Percentiles rank a stretch among this genome's conserved stretches.
Conservation (phyloP, 2,797 vertebrate species). For the Notolepis coatsorum region DNA sequence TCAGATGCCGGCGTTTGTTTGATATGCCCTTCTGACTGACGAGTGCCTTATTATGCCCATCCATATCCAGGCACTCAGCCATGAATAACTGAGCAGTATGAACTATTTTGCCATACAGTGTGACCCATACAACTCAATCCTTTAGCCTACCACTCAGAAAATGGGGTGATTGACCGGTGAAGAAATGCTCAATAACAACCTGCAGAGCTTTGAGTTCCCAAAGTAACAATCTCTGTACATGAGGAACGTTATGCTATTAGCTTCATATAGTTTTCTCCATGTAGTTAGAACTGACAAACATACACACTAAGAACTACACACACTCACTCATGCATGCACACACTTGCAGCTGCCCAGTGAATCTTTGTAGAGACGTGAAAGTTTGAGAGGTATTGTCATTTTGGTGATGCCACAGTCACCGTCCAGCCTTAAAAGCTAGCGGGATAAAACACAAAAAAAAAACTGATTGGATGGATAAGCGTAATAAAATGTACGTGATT, state of each 20-base stretch:
- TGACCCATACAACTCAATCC: not conserved
- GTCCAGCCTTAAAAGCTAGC: constrained; percentile 3
- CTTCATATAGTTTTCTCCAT: constrained; percentile 5
- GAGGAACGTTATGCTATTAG: constrained; percentile 9
- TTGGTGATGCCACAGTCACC: not conserved
- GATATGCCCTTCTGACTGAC: too few relatives aligned
- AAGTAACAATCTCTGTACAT: constrained; percentile 33
- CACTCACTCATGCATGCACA: constrained; percentile 31
- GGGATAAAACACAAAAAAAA: not conserved
- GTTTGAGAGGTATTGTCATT: constrained; percentile 5
- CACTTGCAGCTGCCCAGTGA: constrained; percentile 15
- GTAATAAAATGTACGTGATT: not conserved
- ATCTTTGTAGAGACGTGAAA: not conserved
- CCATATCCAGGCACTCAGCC: too few relatives aligned
- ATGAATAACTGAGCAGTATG: too few relatives aligned
- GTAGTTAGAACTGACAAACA: constrained; percentile 16
- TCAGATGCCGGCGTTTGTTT: too few relatives aligned
- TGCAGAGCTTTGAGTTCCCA: constrained; percentile 7
- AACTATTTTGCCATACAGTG: too few relatives aligned
- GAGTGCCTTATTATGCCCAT: too few relatives aligned
- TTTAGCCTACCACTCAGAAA: not conserved
- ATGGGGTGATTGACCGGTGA: constrained; percentile 1
- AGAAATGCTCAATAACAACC: constrained; percentile 2
- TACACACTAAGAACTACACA: constrained; percentile 17
- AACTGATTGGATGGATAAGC: not conserved